These are phyloP conservation scores for Lasioglossum albipes DNA, from an alignment of 1,140 invertebrate species.

Conservation along the genomic window DNA sequence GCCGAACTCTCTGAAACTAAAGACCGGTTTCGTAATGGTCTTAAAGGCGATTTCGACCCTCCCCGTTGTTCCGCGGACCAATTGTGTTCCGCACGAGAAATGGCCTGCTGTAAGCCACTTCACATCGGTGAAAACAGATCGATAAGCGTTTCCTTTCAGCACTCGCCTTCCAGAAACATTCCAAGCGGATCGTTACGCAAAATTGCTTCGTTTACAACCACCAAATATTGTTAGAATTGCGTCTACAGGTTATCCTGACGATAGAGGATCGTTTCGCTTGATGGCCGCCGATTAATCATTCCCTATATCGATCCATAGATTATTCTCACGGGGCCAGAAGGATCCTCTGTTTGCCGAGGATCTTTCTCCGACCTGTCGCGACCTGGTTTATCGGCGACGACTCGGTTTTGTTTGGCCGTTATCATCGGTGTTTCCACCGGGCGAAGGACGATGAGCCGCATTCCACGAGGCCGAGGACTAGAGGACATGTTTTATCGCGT, in stretches of 20 bases:
- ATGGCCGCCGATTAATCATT: background rate
- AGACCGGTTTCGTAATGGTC: slow-evolving; percentile 62
- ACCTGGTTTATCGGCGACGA: slow-evolving; percentile 60
- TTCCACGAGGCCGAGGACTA: slow-evolving; percentile 56
- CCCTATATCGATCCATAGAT: background rate
- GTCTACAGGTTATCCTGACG: no score
- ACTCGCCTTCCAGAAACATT: no score
- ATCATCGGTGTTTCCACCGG: slow-evolving; percentile 56
- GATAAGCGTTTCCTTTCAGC: background rate
- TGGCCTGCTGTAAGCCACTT: slow-evolving; percentile 12
- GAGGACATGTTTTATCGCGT: slow-evolving; percentile 65
- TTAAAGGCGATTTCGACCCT: slow-evolving; percentile 47
- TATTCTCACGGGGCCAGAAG: background rate
- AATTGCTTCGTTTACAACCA: no score
- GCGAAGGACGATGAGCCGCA: slow-evolving; percentile 24
- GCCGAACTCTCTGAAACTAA: slow-evolving; percentile 54
- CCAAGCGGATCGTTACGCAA: no score
- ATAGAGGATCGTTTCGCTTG: no score
- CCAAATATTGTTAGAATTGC: no score
- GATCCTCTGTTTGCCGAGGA: slow-evolving; percentile 40
- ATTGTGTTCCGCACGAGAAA: slow-evolving; percentile 12
- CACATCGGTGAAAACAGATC: background rate
- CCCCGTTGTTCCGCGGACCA: slow-evolving; percentile 33
- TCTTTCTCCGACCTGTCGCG: slow-evolving; percentile 55
- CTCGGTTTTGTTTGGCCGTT: slow-evolving; percentile 65